A percentile compares a stretch with the other conserved stretches of the same genome.
These are phyloP conservation scores for Mellilla xanthometata DNA, from an alignment of 2,888 invertebrate genomes.

Conservation along the genomic window DNA sequence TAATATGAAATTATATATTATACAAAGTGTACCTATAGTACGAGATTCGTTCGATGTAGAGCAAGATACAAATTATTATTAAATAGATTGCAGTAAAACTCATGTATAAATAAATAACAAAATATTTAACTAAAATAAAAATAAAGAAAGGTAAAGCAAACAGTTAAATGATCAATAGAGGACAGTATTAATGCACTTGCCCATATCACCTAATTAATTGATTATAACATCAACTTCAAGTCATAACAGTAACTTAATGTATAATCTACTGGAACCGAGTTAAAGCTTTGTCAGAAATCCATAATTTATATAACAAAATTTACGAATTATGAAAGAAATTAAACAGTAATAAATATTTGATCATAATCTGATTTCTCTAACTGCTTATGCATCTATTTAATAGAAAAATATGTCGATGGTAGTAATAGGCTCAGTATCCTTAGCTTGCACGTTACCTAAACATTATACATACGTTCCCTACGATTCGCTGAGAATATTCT, in stretches of 20 bases:
- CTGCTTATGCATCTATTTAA: conserved; percentile 54
- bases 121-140: conserved; percentile 81
- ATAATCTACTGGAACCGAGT: conserved; percentile 82
- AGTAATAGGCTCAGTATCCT: conserved; percentile 44
- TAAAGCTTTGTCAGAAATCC: conserved; percentile 82
- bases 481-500: conserved; percentile 53
- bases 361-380: conserved; percentile 69
- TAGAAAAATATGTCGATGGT: conserved; percentile 56
- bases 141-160: conserved; percentile 76
- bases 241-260: conserved; percentile 81
- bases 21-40: conserved; percentile 53
- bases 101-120: conserved; percentile 80
- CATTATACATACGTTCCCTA: conserved; percentile 39
- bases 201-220: conserved; percentile 81
- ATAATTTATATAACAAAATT: conserved; percentile 81
- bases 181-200: conserved; percentile 82
- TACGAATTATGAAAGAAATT: conserved; percentile 77
- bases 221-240: conserved; percentile 81
- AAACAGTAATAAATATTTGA: conserved; percentile 82
- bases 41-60: conserved; percentile 62
- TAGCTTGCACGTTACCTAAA: conserved; percentile 33
- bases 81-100: conserved; percentile 58
- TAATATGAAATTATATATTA: conserved; percentile 38
- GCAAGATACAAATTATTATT: conserved; percentile 55
- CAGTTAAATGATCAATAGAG: conserved; percentile 75